A percentile compares a stretch with the other conserved stretches of the same genome.
These are phyloP conservation scores for Acrossocheilus fasciatus DNA, from an alignment of 2,797 vertebrate genomes.

Conservation along the genomic window DNA sequence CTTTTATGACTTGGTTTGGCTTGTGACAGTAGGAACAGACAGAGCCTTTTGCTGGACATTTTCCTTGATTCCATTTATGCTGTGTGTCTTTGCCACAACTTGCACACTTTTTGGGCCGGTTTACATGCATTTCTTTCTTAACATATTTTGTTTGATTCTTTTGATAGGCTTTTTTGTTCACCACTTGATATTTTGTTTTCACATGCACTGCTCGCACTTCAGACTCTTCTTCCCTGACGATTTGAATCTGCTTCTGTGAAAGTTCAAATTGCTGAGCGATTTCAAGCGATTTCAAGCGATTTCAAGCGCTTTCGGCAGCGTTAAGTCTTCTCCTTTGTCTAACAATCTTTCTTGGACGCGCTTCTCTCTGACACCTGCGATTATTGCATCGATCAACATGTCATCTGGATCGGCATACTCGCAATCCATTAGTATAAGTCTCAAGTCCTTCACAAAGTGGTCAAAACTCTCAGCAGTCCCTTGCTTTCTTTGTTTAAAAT, in stretches of 20 bases:
- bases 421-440: conserved; percentile 24
- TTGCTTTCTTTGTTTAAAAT: background rate
- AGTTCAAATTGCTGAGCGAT: conserved; percentile 31
- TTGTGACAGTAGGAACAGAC: conserved; percentile 25
- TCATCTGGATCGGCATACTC: conserved; percentile 54
- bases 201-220: background rate
- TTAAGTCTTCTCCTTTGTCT: conserved; percentile 48
- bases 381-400: conserved; percentile 58
- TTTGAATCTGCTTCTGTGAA: conserved; percentile 36
- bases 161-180: background rate
- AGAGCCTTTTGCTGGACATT: conserved; percentile 30
- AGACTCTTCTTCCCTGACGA: background rate
- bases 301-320: conserved; percentile 48
- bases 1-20: conserved; percentile 25
- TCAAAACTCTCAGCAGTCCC: background rate
- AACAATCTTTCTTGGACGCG: conserved; percentile 49
- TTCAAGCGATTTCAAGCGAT: no score
- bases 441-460: background rate
- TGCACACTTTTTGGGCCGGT: background rate
- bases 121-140: background rate
- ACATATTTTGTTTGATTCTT: background rate
- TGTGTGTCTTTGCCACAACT: conserved; percentile 19
- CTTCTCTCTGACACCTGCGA: conserved; percentile 47
- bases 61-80: conserved; percentile 41
- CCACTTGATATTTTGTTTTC: background rate